Evolutionary conservation across 2,113 vertebrate genomes (phyloP).

Genomic region (Brachionichthys hirsutus): DNA sequence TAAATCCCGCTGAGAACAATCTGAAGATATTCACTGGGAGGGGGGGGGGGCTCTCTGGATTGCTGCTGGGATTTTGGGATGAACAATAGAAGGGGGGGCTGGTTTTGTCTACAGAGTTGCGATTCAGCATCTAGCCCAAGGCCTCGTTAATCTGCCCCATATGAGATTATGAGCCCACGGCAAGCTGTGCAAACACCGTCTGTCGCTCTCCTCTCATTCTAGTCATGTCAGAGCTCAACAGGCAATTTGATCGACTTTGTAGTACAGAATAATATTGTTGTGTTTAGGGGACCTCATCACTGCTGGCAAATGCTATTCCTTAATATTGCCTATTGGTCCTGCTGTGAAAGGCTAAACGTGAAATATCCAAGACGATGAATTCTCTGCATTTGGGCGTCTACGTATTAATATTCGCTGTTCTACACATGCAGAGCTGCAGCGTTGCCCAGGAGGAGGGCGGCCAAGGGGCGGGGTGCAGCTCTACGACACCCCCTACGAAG

Average conservation of each 20-base stretch:
- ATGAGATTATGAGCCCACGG: conserved; percentile 53
- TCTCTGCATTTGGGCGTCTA: neutral
- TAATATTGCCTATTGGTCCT: conserved; percentile 9
- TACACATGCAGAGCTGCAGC: conserved; percentile 71
- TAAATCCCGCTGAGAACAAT: conserved; percentile 52
- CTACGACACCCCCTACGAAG: conserved; percentile 94
- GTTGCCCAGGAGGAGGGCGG: conserved; percentile 57
- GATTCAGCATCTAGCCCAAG: conserved; percentile 49
- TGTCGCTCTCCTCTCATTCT: conserved; percentile 57
- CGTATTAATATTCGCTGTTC: conserved; percentile 6
- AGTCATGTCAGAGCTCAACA: conserved; percentile 63
- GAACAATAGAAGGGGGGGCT: conserved; percentile 21
- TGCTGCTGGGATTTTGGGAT: conserved; percentile 43
- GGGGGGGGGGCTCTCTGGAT: conserved; percentile 33
- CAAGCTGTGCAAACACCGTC: conserved; percentile 76
- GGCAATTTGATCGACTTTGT: conserved; percentile 50
- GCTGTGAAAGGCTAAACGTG: neutral
- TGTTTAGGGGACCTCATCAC: conserved; percentile 7
- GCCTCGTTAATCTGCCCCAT: conserved; percentile 57
- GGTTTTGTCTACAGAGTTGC: conserved; percentile 41
- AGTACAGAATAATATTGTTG: conserved; percentile 27
- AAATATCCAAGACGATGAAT: neutral
- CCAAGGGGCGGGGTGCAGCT: conserved; percentile 79
- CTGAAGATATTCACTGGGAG: conserved; percentile 63
- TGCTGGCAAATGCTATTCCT: conserved; percentile 25